Conservation (phyloP, 2,888 invertebrate genomes). For the Entomobrya multifasciata region DNA sequence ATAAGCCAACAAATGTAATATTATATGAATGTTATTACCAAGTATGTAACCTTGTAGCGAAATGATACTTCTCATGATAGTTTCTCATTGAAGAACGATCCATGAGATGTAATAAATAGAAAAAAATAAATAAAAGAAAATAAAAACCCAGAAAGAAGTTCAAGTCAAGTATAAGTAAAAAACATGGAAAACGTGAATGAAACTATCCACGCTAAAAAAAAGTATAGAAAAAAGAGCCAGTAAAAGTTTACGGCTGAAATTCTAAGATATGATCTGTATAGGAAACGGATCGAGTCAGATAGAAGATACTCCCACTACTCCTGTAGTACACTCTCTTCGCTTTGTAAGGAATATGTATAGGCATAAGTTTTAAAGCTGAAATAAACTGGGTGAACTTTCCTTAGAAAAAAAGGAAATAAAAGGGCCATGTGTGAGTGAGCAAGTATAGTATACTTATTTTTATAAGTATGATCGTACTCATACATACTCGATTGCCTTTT, state of each 20-base stretch:
- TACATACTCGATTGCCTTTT: neutral
- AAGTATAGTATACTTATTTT: neutral
- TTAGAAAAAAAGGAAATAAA: neutral
- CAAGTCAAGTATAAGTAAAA: neutral
- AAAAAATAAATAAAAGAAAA: conserved; percentile 16
- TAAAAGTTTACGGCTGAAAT: neutral
- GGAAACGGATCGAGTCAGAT: conserved; percentile 40
- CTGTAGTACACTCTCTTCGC: neutral
- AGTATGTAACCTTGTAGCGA: neutral
- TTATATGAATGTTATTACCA: neutral
- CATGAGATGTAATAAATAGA: conserved; percentile 58
- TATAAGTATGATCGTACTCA: neutral
- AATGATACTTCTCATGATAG: conserved; percentile 11
- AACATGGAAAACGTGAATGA: conserved; percentile 9
- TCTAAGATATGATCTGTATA: conserved; percentile 41
- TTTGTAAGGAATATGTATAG: no score
- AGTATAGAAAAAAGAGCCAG: neutral
- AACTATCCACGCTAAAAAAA: neutral
- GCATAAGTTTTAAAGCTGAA: no score
- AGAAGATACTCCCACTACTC: conserved; percentile 19
- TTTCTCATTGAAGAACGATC: conserved; percentile 58
- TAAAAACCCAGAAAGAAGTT: neutral
- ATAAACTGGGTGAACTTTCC: no score
- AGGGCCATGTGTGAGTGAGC: neutral
- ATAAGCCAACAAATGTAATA: conserved; percentile 38